phyloP scores from a whole-genome alignment of 2,797 vertebrate species.

The Sphenopsis melanotis region DNA sequence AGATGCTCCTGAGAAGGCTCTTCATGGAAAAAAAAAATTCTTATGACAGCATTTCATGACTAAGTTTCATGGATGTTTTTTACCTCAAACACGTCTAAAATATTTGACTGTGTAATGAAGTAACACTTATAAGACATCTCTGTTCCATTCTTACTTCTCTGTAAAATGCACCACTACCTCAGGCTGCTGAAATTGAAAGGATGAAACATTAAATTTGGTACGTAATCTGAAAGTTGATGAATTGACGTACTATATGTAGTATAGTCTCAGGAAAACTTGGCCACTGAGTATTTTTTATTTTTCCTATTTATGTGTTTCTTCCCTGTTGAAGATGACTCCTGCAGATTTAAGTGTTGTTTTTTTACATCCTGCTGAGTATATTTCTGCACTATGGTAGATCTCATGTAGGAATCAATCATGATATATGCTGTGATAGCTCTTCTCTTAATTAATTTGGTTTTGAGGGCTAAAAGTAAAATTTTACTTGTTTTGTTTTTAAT shows the following conservation, averaged over 20 bases:
- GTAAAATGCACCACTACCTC: not conserved
- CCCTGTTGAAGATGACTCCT: not conserved
- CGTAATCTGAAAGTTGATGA: not conserved
- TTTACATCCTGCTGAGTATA: not conserved
- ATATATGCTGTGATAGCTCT: not conserved
- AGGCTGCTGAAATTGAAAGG: not conserved
- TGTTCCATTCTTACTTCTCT: not conserved
- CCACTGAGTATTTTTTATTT: not conserved
- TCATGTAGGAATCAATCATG: not conserved
- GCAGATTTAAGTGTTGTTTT: not conserved
- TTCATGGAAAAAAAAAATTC: not conserved
- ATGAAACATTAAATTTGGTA: not conserved
- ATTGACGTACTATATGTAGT: not conserved
- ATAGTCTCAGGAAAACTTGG: not conserved
- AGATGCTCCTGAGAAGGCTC: not conserved
- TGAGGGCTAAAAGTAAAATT: not conserved
- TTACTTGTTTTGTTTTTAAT: not conserved
- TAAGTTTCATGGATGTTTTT: not conserved
- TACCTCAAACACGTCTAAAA: not conserved
- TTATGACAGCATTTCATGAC: not conserved
- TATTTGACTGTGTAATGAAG: not conserved
- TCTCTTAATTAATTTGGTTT: not conserved
- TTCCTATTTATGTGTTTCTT: not conserved
- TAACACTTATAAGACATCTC: not conserved
- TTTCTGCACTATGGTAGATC: not conserved